Evolutionary conservation across 2,888 invertebrate species (phyloP).

Genomic region (Acanthosepion lycidas): DNA sequence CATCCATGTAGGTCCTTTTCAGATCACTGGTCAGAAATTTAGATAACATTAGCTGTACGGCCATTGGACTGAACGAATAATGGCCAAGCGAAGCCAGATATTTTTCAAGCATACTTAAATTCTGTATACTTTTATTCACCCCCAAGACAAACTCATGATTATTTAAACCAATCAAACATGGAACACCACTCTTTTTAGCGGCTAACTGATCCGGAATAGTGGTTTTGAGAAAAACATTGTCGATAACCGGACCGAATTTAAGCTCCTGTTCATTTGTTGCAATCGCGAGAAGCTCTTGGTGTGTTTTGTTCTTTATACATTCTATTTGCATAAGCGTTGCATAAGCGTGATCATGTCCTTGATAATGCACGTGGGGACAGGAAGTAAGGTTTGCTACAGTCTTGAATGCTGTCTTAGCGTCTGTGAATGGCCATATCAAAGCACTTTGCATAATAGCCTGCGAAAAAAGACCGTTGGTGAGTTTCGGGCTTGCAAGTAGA

Average conservation of each 20-base stretch:
- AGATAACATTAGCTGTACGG: background rate
- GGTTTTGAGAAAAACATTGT: background rate
- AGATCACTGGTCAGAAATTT: background rate
- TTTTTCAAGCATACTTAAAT: background rate
- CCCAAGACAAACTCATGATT: background rate
- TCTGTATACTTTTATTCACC: background rate
- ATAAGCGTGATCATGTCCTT: background rate
- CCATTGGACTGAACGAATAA: background rate
- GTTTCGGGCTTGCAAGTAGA: background rate
- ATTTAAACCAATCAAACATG: background rate
- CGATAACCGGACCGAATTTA: background rate
- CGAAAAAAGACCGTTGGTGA: background rate
- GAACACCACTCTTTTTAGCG: background rate
- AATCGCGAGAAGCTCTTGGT: background rate
- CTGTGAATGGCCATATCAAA: background rate
- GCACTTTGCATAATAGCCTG: background rate
- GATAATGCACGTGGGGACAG: background rate
- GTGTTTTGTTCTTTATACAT: background rate
- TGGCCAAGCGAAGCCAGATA: background rate
- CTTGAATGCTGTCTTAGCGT: background rate
- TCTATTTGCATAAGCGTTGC: background rate
- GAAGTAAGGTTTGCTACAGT: background rate
- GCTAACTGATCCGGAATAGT: background rate
- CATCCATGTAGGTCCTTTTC: background rate
- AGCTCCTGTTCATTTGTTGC: too few species aligned